A percentile compares a stretch with the other conserved stretches of the same genome.
These are phyloP conservation scores for Beris morrisii DNA, from an alignment of 2,888 invertebrate genomes.

Conservation along the genomic window DNA sequence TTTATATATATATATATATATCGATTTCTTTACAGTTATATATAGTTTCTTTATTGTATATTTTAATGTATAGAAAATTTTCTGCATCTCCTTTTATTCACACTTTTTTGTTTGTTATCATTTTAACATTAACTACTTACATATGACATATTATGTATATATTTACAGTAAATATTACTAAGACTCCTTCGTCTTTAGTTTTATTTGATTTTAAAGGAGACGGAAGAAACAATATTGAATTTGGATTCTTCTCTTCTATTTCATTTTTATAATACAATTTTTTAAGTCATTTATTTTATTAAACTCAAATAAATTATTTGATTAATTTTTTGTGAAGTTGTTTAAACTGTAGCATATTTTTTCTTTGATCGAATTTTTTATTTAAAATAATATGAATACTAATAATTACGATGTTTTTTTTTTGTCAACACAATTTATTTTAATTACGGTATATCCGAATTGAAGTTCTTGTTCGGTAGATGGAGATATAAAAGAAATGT, in stretches of 20 bases:
- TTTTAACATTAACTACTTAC: background rate
- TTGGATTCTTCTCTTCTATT: background rate
- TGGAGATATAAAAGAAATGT: too few species aligned
- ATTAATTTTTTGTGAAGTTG: background rate
- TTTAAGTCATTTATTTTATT: background rate
- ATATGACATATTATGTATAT: background rate
- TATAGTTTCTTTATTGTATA: background rate
- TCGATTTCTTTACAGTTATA: background rate
- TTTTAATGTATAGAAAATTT: too few species aligned
- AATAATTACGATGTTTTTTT: too few species aligned
- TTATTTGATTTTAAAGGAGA: background rate
- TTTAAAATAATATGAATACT: too few species aligned
- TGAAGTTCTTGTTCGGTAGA: too few species aligned
- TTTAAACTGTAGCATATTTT: background rate
- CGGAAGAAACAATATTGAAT: background rate
- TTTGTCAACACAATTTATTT: too few species aligned
- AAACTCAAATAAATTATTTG: background rate
- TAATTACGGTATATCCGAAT: too few species aligned
- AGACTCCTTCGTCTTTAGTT: background rate
- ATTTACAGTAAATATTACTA: constrained; percentile 4
- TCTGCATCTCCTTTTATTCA: too few species aligned
- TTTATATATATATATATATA: constrained; percentile 20
- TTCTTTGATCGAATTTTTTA: too few species aligned
- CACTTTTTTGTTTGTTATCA: background rate
- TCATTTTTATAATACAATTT: background rate